Evolutionary conservation across 1,140 invertebrate species (phyloP).

Genomic region (Idris sp.): DNA sequence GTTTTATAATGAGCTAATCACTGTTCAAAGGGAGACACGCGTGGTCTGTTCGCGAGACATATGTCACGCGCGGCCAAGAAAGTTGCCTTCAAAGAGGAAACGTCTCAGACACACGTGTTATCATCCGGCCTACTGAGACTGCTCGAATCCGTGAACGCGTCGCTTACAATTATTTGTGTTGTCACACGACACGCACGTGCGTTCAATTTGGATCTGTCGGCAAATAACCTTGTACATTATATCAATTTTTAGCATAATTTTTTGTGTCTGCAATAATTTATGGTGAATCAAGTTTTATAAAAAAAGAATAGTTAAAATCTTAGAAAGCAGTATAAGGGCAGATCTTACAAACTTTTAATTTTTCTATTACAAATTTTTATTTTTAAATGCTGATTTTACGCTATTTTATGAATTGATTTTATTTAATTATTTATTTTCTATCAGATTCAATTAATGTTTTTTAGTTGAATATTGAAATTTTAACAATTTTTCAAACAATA

Average conservation of each 20-base stretch:
- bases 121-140: constrained; percentile 40
- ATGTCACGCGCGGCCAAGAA: constrained; percentile 40
- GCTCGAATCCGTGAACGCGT: constrained; percentile 42
- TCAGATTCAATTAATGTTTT: no score
- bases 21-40: constrained; percentile 43
- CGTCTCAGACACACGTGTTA: constrained; percentile 53
- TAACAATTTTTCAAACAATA: no score
- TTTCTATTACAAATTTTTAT: no score
- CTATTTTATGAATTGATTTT: no score
- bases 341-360: no score
- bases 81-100: constrained; percentile 58
- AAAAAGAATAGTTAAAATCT: no score
- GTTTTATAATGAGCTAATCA: constrained; percentile 60
- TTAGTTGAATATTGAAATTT: no score
- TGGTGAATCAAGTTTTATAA: no score
- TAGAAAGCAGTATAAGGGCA: no score
- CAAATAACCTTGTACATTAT: constrained; percentile 23
- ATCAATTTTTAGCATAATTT: constrained; percentile 15
- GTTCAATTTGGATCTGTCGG: constrained; percentile 50
- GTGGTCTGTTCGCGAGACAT: constrained; percentile 31
- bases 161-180: constrained; percentile 57
- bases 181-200: constrained; percentile 56
- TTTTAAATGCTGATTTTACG: no score
- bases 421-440: no score
- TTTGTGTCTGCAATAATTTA: constrained; percentile 2